These are phyloP conservation scores for Cerceris ruficornis DNA, from an alignment of 2,888 invertebrate genomes.

Conservation along the genomic window DNA sequence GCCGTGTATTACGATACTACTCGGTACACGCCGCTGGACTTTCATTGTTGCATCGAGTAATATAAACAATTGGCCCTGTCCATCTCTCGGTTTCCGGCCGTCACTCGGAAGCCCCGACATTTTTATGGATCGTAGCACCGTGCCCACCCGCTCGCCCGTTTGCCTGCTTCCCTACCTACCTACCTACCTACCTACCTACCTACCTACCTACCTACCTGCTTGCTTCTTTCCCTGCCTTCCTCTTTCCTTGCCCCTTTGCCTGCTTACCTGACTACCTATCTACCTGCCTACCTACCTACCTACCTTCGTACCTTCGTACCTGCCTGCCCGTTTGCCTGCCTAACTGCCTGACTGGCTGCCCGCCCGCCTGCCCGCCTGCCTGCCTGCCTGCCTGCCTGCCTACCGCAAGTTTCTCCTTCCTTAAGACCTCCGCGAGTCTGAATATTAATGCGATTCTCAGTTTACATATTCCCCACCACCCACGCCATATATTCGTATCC, in stretches of 20 bases:
- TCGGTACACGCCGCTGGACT: conserved; percentile 67
- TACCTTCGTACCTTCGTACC: not conserved
- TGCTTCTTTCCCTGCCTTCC: conserved; percentile 13
- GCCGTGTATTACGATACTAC: conserved; percentile 59
- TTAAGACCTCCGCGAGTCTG: conserved; percentile 63
- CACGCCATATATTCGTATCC: conserved; percentile 43
- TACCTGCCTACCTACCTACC: not conserved
- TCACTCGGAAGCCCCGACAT: conserved; percentile 80
- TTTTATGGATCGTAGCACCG: conserved; percentile 80
- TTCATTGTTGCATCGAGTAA: conserved; percentile 79
- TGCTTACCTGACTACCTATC: conserved; percentile 1
- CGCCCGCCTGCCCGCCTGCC: conserved; percentile 13
- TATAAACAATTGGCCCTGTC: conserved; percentile 82
- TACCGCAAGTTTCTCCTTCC: conserved; percentile 56
- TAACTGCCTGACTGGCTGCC: not conserved
- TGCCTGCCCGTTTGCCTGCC: conserved; percentile 17
- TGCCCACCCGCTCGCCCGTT: conserved; percentile 47
- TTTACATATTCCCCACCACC: conserved; percentile 60
- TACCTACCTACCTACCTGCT: conserved; percentile 31
- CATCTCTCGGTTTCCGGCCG: conserved; percentile 80
- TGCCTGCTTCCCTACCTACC: conserved; percentile 4
- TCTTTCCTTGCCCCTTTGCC: conserved; percentile 9
- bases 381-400: conserved; percentile 27
- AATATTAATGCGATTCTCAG: conserved; percentile 66
- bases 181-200: conserved; percentile 18